A percentile compares a stretch with the other conserved stretches of the same genome.
Conservation (phyloP, 2,797 vertebrate genomes). For the Scleropages formosus region DNA sequence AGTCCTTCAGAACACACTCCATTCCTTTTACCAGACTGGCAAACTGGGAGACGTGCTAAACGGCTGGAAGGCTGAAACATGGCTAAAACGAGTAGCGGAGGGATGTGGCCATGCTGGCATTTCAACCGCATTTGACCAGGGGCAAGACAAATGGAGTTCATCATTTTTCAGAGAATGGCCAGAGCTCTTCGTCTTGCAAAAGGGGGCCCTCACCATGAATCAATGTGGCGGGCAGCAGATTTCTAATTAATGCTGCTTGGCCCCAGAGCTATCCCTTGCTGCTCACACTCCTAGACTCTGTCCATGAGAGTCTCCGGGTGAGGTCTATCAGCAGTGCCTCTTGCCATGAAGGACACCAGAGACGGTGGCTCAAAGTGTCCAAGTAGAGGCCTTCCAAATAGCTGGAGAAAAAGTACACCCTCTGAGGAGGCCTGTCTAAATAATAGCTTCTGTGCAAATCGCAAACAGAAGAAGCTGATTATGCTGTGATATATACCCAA, state of each 20-base stretch:
- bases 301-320: slow-evolving; percentile 3
- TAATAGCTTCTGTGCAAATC: not conserved
- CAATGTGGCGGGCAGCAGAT: slow-evolving; percentile 33
- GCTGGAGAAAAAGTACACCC: not conserved
- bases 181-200: slow-evolving; percentile 33
- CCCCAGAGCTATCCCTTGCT: slow-evolving; percentile 30
- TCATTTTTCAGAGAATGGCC: slow-evolving; percentile 22
- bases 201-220: slow-evolving; percentile 29
- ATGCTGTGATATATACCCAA: not conserved
- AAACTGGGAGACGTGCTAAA: not conserved
- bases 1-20: not conserved
- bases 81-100: slow-evolving; percentile 18
- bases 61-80: not conserved
- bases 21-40: not conserved
- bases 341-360: slow-evolving; percentile 17
- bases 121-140: slow-evolving; percentile 18
- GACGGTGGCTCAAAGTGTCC: not conserved
- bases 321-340: slow-evolving; percentile 10
- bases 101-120: not conserved
- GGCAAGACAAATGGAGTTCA: slow-evolving; percentile 26
- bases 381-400: slow-evolving; percentile 16
- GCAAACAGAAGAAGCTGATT: slow-evolving; percentile 12
- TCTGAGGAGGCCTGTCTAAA: not conserved
- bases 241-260: slow-evolving; percentile 37
- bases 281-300: slow-evolving; percentile 14